Percentiles rank a stretch among this genome's conserved stretches.
Evolutionary conservation across 1,140 invertebrate species (phyloP).

Genomic region (Pygmarrhopalites habei): DNA sequence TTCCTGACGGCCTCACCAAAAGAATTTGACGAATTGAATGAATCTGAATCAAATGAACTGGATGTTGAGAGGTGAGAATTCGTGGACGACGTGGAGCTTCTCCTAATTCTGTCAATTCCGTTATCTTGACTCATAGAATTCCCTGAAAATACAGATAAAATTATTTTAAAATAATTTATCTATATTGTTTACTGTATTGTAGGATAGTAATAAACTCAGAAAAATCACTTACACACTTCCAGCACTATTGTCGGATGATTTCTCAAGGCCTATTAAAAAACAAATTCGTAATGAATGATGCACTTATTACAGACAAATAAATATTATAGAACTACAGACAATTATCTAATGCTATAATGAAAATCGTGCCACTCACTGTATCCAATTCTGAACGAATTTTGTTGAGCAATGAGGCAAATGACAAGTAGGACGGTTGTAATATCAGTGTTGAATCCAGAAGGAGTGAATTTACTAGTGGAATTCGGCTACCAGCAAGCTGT

Average conservation of each 20-base stretch:
- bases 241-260: background rate
- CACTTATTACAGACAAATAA: too few relatives aligned
- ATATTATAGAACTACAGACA: too few relatives aligned
- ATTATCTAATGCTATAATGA: too few relatives aligned
- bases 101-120: background rate
- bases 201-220: too few relatives aligned
- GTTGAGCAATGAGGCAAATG: slow-evolving; percentile 31
- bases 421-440: slow-evolving; percentile 33
- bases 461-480: slow-evolving; percentile 30
- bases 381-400: slow-evolving; percentile 30
- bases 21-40: slow-evolving; percentile 7
- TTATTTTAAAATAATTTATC: too few relatives aligned
- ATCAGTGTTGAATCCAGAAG: slow-evolving; percentile 29
- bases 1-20: slow-evolving; percentile 18
- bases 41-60: background rate
- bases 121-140: background rate
- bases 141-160: too few relatives aligned
- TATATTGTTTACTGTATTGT: too few relatives aligned
- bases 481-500: slow-evolving; percentile 31
- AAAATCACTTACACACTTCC: too few relatives aligned
- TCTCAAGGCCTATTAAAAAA: too few relatives aligned
- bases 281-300: too few relatives aligned
- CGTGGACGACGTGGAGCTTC: background rate
- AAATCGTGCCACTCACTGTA: too few relatives aligned
- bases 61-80: background rate